Evolutionary conservation across 1,140 invertebrate genomes (phyloP), one percentile per base, ranked within the genome.

Genomic region (Euura saliciscinereae): DNA sequence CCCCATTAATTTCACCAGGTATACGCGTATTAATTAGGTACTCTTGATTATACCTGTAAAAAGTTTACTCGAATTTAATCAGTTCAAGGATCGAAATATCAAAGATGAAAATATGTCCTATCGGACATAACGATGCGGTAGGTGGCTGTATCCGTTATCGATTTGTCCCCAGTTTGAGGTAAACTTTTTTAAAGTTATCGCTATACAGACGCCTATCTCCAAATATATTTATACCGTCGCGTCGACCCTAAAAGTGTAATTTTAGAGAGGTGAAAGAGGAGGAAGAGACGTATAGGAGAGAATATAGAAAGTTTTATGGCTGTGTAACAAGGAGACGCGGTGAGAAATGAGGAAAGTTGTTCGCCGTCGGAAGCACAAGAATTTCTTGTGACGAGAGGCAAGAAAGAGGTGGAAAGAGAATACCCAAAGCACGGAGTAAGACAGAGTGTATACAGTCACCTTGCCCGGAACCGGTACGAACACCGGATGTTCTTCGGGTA

Each of bases 401-500:
- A 78, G 70, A 69, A 45, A 66, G 13, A 68, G 44, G 70, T 70
- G 72, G 70, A 68, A 71, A 59, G 66, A 70, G 73, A 75, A 77
- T 44, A 76, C 43, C 2, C 8, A 44, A 28, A 70, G 13, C 44
- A 28, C 11, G 44, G 44, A 44, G 4, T 2, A n/a, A 2, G 69
- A 43, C 28, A 78, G 71, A 72, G 66, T 69, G 66, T 71, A 69
- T 28, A 51, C 79, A 85, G 84, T 84, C 86, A 94, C 93, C 93
- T 93, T 70, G 92, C 93, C 80, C 91, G 88, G 85, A 97, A 96
- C 78, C 91, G 90, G 87, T 96, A 96, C 73, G 91, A 91, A 86
- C 95, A 97, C 64, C 90, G 89, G 76, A 93, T 90, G 82, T 94
- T 92, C 77, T 91, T 92, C n/a, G 94, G 94, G 82, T 96, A 96